Evolutionary conservation across 1,140 invertebrate genomes (phyloP), one percentile per base, ranked within the genome.

Genomic region (Cepaea nemoralis): DNA sequence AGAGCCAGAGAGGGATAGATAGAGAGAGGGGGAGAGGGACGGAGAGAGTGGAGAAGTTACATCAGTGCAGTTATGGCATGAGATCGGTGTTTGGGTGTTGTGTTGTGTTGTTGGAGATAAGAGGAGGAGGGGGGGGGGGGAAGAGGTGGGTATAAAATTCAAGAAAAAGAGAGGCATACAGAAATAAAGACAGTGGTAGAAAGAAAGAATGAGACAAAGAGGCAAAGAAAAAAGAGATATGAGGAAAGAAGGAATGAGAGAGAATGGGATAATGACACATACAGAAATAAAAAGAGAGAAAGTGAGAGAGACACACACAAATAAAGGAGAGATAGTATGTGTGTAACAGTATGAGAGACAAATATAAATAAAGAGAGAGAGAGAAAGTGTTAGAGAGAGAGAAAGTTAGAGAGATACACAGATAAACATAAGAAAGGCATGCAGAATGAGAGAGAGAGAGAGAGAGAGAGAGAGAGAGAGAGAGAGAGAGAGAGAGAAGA

Each of bases 111-210:
- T 22, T 22, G 27, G 24, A 79, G n/a, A 42, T 19, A 0, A 12
- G 70, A 37, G 45, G 12, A 10, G 50, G 10, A n/a, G 24, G 2
- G 10, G 24, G 19, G 31, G 14, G 50, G 42, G 37, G 16, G 22
- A 35, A 22, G 55, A n/a, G n/a, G 31, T 0, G 27, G 70, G 42
- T 27, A 16, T 39, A 76, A 16, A 48, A 24, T 71, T 40, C 39
- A 19, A 71, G 78, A 80, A 39, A 39, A 63, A 37, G 67, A 69
- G 67, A 66, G 67, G 0, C 27, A 31, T 19, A 24, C 24, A 37
- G 77, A 37, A 35, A 24, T 12, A 22, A 35, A n/a, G 14, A 40
- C 50, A 55, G n/a, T n/a, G n/a, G 50, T 16, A 55, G n/a, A 55
- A 55, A n/a, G 50, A 55, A 55, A 16, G 50, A n/a, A n/a, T n/a